phyloP scores from a whole-genome alignment of 1,140 invertebrate genomes.

The Whitmania pigra region DNA sequence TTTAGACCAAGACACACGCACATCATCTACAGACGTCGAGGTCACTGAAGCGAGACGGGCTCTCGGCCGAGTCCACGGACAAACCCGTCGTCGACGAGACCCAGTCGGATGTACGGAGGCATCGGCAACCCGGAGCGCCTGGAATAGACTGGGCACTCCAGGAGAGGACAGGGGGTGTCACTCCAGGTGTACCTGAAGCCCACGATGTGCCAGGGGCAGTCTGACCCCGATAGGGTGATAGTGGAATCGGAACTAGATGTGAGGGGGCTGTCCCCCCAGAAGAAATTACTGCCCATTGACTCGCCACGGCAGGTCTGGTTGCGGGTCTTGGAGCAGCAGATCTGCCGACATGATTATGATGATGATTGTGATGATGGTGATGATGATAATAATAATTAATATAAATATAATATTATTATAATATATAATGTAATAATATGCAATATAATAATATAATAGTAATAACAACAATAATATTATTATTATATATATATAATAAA shows the following conservation, averaged over 20 bases:
- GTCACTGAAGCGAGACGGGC: background rate
- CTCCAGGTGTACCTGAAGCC: slow-evolving; percentile 34
- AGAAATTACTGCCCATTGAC: background rate
- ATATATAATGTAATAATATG: too few species aligned
- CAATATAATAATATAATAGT: background rate
- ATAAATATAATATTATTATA: too few species aligned
- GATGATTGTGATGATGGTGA: too few species aligned
- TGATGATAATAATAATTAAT: too few species aligned
- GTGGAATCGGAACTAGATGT: background rate
- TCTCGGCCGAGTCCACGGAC: background rate
- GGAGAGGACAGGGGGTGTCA: slow-evolving; percentile 31
- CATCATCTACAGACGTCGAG: too few species aligned
- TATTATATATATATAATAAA: too few species aligned
- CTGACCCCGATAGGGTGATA: background rate
- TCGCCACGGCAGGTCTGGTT: slow-evolving; percentile 2
- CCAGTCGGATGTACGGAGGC: slow-evolving; percentile 27
- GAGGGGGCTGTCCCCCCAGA: background rate
- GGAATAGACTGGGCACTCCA: slow-evolving; percentile 33
- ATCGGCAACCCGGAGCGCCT: slow-evolving; percentile 28
- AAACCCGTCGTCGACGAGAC: slow-evolving; percentile 17
- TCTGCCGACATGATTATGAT: background rate
- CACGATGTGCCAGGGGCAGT: slow-evolving; percentile 19
- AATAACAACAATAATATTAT: background rate
- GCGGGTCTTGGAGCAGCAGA: slow-evolving; percentile 5
- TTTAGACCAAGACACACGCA: too few species aligned